Evolutionary conservation across 1,140 invertebrate species (phyloP), one percentile per base, ranked within the genome.

Genomic region (Meloidogyne hapla): DNA sequence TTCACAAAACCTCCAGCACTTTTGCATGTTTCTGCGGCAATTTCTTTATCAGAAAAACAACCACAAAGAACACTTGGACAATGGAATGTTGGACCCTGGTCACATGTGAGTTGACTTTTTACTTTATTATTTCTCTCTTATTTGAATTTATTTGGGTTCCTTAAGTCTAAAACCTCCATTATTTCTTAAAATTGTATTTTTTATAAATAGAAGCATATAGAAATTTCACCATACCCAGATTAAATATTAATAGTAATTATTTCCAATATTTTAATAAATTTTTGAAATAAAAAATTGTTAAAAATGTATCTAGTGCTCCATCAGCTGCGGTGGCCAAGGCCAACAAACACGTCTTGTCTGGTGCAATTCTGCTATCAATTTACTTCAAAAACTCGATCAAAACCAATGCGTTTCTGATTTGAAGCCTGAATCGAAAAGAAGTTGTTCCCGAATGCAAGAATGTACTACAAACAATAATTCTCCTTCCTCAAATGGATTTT

Each of bases 251-350:
- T n/a, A n/a, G n/a, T n/a, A n/a, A n/a, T n/a, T n/a, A n/a, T n/a
- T n/a, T n/a, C n/a, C n/a, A n/a, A n/a, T n/a, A n/a, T n/a, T n/a
- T n/a, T n/a, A n/a, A n/a, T n/a, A n/a, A n/a, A n/a, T n/a, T 33
- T 33, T 33, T 33, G 33, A 33, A 33, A 6, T 33, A 33, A 33
- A 33, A 33, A 6, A 33, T 33, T n/a, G n/a, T n/a, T n/a, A n/a
- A n/a, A n/a, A n/a, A n/a, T n/a, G n/a, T n/a, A n/a, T n/a, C n/a
- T 76, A 86, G 84, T 86, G 84, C 76, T 86, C 85, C 15, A 79
- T 84, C 21, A 80, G 76, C n/a, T 86, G 84, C 66, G 84, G 84
- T 18, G 13, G 13, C 33, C 56, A 79, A 48, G 84, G 84, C 18
- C 67, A 77, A 13, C 84, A 86, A 76, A 74, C 73, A 33, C 80